These are phyloP conservation scores for Podarcis lilfordi DNA, from an alignment of 2,797 vertebrate species.

Conservation along the genomic window DNA sequence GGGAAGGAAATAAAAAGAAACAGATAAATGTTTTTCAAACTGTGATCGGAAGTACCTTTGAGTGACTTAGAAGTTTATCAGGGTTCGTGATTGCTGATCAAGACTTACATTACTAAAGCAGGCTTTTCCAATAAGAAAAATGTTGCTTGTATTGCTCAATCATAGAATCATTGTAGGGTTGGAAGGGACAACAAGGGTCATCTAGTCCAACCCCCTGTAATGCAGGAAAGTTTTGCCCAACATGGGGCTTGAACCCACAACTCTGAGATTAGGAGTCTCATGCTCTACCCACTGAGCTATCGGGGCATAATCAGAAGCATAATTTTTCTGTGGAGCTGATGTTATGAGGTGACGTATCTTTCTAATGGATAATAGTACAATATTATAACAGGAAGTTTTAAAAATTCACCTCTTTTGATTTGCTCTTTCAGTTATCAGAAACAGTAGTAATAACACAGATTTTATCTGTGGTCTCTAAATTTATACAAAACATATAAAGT, in stretches of 20 bases:
- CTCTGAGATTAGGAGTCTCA: no score
- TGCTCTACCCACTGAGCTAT: no score
- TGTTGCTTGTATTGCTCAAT: no score
- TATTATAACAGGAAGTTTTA: background rate
- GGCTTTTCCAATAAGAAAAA: background rate
- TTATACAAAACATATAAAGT: background rate
- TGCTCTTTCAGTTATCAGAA: background rate
- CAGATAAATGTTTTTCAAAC: no score
- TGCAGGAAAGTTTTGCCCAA: no score
- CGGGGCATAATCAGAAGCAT: no score
- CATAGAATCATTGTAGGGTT: no score
- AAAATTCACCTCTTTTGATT: background rate
- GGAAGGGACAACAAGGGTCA: no score
- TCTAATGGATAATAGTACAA: background rate
- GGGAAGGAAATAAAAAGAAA: no score
- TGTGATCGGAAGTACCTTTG: no score
- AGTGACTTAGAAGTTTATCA: background rate
- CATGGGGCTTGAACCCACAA: no score
- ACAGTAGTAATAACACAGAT: background rate
- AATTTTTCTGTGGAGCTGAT: background rate
- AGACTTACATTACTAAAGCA: background rate
- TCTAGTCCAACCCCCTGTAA: no score
- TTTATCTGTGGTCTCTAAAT: background rate
- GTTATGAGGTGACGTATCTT: background rate
- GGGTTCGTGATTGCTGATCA: background rate